Conservation (phyloP, 1,140 invertebrate genomes). For the Megalopta genalis region DNA sequence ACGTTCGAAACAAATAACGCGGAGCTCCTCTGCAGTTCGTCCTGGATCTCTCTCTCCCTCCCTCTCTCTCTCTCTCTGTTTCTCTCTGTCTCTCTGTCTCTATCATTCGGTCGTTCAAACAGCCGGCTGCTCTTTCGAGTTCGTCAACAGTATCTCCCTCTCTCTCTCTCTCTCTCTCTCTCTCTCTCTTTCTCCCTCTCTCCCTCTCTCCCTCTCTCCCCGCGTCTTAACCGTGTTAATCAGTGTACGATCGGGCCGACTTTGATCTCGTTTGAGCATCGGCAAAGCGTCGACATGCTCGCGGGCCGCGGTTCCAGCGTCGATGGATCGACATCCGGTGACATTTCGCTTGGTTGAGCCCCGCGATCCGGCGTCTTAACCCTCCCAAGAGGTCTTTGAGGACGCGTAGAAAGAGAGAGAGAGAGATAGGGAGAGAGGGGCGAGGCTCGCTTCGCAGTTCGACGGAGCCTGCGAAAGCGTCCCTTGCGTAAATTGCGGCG, state of each 20-base stretch:
- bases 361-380: background rate
- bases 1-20: no score
- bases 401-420: no score
- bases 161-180: background rate
- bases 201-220: no score
- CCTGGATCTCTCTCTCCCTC: no score
- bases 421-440: no score
- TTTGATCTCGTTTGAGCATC: constrained; percentile 16
- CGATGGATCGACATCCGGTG: background rate
- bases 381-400: constrained; percentile 1
- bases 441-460: background rate
- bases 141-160: background rate
- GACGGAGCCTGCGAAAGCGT: background rate
- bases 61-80: no score
- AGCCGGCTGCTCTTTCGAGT: background rate
- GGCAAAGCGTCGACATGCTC: background rate
- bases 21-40: no score
- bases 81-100: background rate
- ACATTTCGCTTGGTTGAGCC: constrained; percentile 10
- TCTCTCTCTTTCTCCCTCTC: background rate
- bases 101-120: background rate
- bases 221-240: background rate
- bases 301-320: no score
- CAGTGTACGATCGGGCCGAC: background rate
- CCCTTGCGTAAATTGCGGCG: constrained; percentile 41